These are phyloP conservation scores for Gadus chalcogrammus DNA, from an alignment of 2,113 vertebrate genomes.

Conservation along the genomic window DNA sequence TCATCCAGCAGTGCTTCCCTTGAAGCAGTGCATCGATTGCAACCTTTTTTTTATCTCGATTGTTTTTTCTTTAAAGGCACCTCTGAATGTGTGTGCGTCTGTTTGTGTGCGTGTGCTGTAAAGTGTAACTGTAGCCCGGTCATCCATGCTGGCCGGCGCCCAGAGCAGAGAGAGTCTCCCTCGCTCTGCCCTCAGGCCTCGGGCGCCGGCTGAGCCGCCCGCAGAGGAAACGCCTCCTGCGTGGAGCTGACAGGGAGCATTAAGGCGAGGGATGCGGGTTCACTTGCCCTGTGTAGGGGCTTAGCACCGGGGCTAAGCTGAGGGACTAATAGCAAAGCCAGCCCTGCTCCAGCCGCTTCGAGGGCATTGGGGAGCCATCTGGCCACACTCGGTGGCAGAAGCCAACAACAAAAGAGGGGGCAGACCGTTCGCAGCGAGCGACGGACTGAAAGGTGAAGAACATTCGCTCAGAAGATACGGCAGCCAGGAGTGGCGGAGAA, in stretches of 20 bases:
- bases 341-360: slow-evolving; percentile 68
- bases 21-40: not conserved
- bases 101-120: too few relatives aligned
- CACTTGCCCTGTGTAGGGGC: slow-evolving; percentile 71
- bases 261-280: slow-evolving; percentile 68
- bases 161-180: slow-evolving; percentile 39
- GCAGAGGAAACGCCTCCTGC: slow-evolving; percentile 62
- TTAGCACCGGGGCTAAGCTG: slow-evolving; percentile 78
- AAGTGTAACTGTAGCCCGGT: slow-evolving; percentile 19
- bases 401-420: slow-evolving; percentile 69
- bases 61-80: slow-evolving; percentile 31
- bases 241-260: slow-evolving; percentile 65
- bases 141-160: slow-evolving; percentile 51
- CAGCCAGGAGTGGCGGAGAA: slow-evolving; percentile 41
- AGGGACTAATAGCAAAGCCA: slow-evolving; percentile 75
- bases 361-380: slow-evolving; percentile 76
- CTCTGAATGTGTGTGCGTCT: not conserved
- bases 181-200: slow-evolving; percentile 58
- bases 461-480: slow-evolving; percentile 48
- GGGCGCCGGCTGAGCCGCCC: slow-evolving; percentile 46
- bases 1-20: too few relatives aligned
- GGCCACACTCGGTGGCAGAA: slow-evolving; percentile 69
- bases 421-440: slow-evolving; percentile 48
- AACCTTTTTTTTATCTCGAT: slow-evolving; percentile 11
- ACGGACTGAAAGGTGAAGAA: slow-evolving; percentile 51